phyloP scores from a whole-genome alignment of 2,888 invertebrate genomes.

The Eulithis testata region DNA sequence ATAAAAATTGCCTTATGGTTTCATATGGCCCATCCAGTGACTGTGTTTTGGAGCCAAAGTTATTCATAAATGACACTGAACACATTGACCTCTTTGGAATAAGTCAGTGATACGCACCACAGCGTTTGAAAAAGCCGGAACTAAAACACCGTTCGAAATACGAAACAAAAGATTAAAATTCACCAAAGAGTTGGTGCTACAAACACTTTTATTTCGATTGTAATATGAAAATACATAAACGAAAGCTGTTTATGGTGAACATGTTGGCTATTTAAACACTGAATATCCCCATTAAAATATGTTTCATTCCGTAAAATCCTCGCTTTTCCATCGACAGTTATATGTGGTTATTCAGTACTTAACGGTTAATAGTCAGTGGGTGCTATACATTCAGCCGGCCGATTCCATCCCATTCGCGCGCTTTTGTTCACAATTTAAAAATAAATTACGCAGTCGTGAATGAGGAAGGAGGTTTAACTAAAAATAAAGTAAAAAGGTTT shows the following conservation, averaged over 20 bases:
- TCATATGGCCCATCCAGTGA: no score
- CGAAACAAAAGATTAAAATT: slow-evolving; percentile 5
- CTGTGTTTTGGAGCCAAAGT: no score
- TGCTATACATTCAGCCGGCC: slow-evolving; percentile 49
- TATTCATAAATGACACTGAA: no score
- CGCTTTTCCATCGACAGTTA: slow-evolving; percentile 32
- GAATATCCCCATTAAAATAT: slow-evolving; percentile 27
- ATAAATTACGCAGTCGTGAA: slow-evolving; percentile 31
- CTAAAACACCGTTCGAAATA: neutral
- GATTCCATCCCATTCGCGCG: slow-evolving; percentile 50
- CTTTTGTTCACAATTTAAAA: slow-evolving; percentile 36
- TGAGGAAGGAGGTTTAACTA: slow-evolving; percentile 29
- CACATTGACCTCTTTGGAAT: slow-evolving; percentile 2
- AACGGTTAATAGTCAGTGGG: slow-evolving; percentile 49
- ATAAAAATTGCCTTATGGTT: no score
- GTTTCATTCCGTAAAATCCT: slow-evolving; percentile 28
- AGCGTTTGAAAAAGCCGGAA: slow-evolving; percentile 5
- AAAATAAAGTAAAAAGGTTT: slow-evolving; percentile 21
- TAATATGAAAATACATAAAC: neutral
- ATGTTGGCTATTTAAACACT: slow-evolving; percentile 21
- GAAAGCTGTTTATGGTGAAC: slow-evolving; percentile 7
- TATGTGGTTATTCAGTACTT: slow-evolving; percentile 49
- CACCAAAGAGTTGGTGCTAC: neutral
- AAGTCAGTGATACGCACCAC: neutral
- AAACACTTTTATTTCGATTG: neutral